Evolutionary conservation across 1,140 invertebrate genomes (phyloP).

Genomic region (Lasioglossum baleicum): DNA sequence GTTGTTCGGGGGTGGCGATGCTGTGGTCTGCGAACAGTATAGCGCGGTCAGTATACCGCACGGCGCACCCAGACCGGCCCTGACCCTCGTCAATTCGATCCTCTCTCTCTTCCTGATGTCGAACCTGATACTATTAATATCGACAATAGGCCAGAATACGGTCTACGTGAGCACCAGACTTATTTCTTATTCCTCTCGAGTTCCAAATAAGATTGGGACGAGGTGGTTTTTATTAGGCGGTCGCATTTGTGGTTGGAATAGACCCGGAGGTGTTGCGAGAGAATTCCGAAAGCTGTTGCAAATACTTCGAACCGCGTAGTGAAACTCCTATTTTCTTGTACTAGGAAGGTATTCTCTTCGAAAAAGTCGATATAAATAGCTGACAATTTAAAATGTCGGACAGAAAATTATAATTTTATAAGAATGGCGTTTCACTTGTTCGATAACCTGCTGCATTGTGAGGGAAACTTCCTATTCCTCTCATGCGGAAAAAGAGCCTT

Average conservation of each 20-base stretch:
- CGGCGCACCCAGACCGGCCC: not conserved
- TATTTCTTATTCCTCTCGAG: no score
- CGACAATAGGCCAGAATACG: not conserved
- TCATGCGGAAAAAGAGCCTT: no score
- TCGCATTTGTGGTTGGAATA: not conserved
- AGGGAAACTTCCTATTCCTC: no score
- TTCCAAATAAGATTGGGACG: not conserved
- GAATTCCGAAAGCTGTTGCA: not conserved
- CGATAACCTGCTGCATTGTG: no score
- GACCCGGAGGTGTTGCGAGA: not conserved
- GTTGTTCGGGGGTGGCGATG: not conserved
- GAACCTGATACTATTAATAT: not conserved
- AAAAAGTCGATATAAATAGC: no score
- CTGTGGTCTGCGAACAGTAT: not conserved
- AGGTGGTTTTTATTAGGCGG: not conserved
- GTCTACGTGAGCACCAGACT: not conserved
- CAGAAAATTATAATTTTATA: no score
- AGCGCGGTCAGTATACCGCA: constrained; percentile 4
- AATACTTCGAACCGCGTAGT: no score
- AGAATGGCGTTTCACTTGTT: no score
- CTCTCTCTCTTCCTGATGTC: not conserved
- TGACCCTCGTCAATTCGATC: constrained; percentile 19
- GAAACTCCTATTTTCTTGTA: no score
- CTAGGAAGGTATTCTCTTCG: no score
- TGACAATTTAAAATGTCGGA: no score